These are phyloP conservation scores for Nysson spinosus DNA, from an alignment of 2,888 invertebrate genomes.

Conservation along the genomic window DNA sequence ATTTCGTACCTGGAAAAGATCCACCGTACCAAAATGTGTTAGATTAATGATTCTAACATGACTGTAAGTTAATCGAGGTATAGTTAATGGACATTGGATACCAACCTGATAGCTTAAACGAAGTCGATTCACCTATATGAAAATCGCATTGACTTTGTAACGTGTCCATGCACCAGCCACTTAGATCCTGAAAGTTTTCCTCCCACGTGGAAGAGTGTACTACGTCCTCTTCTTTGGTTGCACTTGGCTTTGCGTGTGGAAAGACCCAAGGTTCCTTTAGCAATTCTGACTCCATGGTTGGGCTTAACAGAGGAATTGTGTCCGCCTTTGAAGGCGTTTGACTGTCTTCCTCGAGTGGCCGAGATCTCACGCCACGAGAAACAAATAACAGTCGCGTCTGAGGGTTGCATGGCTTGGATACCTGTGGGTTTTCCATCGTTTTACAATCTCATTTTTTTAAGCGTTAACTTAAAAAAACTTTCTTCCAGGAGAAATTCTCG, in stretches of 20 bases:
- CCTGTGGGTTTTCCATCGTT: slow-evolving; percentile 38
- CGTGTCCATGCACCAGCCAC: slow-evolving; percentile 79
- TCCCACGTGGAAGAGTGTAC: slow-evolving; percentile 65
- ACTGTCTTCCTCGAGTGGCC: slow-evolving; percentile 56
- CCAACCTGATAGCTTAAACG: slow-evolving; percentile 69
- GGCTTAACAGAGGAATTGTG: slow-evolving; percentile 64
- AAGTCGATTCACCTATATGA: slow-evolving; percentile 74
- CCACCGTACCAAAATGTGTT: background rate
- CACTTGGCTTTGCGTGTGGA: slow-evolving; percentile 37
- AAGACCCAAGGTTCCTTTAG: slow-evolving; percentile 57
- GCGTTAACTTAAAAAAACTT: too few relatives aligned
- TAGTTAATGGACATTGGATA: too few relatives aligned
- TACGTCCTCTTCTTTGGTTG: slow-evolving; percentile 49
- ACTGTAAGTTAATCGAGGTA: too few relatives aligned
- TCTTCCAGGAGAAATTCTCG: too few relatives aligned
- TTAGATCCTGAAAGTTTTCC: slow-evolving; percentile 86
- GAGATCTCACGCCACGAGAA: slow-evolving; percentile 76
- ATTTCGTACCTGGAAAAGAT: slow-evolving; percentile 63
- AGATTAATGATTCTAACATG: too few relatives aligned
- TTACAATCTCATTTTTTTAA: background rate
- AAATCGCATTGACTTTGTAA: slow-evolving; percentile 71
- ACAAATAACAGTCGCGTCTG: slow-evolving; percentile 67
- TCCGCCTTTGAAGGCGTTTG: slow-evolving; percentile 56
- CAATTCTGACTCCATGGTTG: slow-evolving; percentile 65
- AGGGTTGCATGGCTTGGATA: slow-evolving; percentile 70